These are phyloP conservation scores for Berghia stephanieae DNA, from an alignment of 1,140 invertebrate species.

Conservation along the genomic window DNA sequence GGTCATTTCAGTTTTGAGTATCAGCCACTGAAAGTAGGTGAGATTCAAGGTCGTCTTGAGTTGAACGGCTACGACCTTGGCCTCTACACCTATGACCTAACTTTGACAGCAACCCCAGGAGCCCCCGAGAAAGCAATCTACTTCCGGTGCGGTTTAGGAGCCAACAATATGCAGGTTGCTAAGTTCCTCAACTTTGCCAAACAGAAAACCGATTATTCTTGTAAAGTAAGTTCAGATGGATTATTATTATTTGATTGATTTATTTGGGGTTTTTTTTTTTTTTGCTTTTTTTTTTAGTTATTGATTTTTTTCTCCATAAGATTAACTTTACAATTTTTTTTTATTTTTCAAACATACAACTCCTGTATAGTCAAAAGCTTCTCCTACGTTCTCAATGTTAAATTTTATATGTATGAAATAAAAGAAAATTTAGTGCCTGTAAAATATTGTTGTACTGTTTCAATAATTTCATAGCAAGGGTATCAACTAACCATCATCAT, in stretches of 20 bases:
- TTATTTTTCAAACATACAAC: background rate
- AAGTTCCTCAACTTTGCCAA: conserved; percentile 67
- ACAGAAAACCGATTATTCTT: conserved; percentile 66
- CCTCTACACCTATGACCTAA: conserved; percentile 63
- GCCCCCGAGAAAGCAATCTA: conserved; percentile 64
- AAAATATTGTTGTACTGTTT: too few species aligned
- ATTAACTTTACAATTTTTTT: background rate
- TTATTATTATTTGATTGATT: too few species aligned
- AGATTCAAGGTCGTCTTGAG: conserved; percentile 58
- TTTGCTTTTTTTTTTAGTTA: background rate
- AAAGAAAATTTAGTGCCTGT: too few species aligned
- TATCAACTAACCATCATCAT: too few species aligned
- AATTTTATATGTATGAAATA: too few species aligned
- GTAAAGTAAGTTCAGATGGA: conserved; percentile 55
- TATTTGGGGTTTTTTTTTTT: conserved; percentile 26
- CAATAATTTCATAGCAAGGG: too few species aligned
- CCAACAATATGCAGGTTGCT: conserved; percentile 54
- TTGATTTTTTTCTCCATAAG: background rate
- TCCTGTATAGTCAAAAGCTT: too few species aligned
- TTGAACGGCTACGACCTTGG: conserved; percentile 63
- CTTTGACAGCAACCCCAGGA: conserved; percentile 59
- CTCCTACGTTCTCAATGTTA: too few species aligned
- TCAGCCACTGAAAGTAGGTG: conserved; percentile 64
- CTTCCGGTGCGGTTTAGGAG: conserved; percentile 62
- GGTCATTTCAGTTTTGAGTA: conserved; percentile 64